A percentile compares a stretch with the other conserved stretches of the same genome.
phyloP scores from a whole-genome alignment of 1,140 invertebrate species.

The Heliconius himera region DNA sequence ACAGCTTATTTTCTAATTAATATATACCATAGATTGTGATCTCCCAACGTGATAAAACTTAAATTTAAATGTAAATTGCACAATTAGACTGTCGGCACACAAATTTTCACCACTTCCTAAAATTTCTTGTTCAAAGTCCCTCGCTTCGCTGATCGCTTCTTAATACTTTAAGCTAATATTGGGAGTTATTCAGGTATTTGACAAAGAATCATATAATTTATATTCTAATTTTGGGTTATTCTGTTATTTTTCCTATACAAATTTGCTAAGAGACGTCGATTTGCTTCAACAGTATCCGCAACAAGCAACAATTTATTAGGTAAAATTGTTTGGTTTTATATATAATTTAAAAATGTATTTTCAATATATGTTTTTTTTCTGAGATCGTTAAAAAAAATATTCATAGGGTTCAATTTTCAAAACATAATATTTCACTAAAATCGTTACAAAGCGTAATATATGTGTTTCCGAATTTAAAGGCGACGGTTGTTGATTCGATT shows the following conservation, averaged over 20 bases:
- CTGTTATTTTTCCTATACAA: not conserved
- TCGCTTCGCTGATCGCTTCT: constrained; percentile 33
- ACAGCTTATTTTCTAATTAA: not conserved
- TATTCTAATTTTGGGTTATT: not conserved
- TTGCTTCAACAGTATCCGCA: not conserved
- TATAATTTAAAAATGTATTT: not conserved
- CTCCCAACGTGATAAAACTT: not conserved
- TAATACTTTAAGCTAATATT: constrained; percentile 37
- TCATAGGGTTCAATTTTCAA: too few species aligned
- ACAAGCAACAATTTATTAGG: not conserved
- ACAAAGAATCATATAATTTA: constrained; percentile 21
- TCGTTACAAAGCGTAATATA: too few species aligned
- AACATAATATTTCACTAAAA: too few species aligned
- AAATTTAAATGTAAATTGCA: constrained; percentile 32
- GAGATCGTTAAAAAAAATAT: too few species aligned
- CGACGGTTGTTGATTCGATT: too few species aligned
- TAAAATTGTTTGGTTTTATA: not conserved
- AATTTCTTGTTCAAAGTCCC: constrained; percentile 25
- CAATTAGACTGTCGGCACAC: constrained; percentile 22
- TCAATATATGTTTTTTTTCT: too few species aligned
- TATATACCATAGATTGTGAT: not conserved
- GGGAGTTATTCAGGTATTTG: constrained; percentile 24
- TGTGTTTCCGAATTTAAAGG: too few species aligned
- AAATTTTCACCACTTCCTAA: constrained; percentile 30
- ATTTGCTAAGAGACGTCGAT: not conserved